These are phyloP conservation scores for Hozukius guyotensis DNA, from an alignment of 2,797 vertebrate species.

Conservation along the genomic window DNA sequence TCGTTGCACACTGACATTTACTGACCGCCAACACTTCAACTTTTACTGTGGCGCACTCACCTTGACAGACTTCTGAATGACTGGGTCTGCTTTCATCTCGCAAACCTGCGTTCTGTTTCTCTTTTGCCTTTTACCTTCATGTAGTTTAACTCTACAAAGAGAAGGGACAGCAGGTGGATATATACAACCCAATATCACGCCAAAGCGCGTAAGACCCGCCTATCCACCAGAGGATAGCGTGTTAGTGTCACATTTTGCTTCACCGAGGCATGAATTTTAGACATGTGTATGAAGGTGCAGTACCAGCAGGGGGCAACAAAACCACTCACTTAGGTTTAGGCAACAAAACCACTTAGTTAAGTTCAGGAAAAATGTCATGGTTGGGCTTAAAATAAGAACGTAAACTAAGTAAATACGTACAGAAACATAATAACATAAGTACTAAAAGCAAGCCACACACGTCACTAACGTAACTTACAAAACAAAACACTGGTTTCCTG, in stretches of 20 bases:
- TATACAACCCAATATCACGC: neutral
- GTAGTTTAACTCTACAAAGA: neutral
- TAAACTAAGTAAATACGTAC: too few relatives aligned
- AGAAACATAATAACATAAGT: too few relatives aligned
- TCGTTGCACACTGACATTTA: slow-evolving; percentile 7
- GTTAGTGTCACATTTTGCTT: neutral
- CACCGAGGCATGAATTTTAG: neutral
- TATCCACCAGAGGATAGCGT: neutral
- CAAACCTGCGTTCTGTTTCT: neutral
- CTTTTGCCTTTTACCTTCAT: neutral
- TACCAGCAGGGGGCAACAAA: neutral
- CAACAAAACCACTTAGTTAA: neutral
- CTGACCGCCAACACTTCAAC: neutral
- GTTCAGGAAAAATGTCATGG: neutral
- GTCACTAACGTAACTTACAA: too few relatives aligned
- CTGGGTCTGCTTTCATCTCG: neutral
- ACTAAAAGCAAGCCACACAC: too few relatives aligned
- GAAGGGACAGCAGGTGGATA: neutral
- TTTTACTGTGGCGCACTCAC: neutral
- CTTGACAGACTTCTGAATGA: slow-evolving; percentile 1
- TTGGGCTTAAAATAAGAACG: rapidly evolving
- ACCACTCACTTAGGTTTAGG: neutral
- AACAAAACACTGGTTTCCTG: neutral
- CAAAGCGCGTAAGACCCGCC: neutral
- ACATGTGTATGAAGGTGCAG: neutral